These are phyloP conservation scores for Psophia crepitans DNA, from an alignment of 2,113 vertebrate genomes.

Conservation along the genomic window DNA sequence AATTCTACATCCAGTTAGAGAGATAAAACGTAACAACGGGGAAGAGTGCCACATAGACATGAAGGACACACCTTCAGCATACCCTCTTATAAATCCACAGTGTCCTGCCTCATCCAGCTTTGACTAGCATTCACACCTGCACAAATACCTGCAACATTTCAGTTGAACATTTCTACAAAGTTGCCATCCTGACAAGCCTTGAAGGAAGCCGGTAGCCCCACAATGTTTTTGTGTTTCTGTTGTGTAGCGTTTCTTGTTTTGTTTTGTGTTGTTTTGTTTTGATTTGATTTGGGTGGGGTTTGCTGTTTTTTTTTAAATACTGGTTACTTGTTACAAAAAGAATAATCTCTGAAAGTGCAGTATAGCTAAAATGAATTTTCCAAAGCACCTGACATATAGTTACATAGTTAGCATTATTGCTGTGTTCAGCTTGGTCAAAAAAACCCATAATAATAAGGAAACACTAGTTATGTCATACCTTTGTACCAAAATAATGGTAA, in stretches of 20 bases:
- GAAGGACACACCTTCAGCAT: not conserved
- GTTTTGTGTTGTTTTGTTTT: not conserved
- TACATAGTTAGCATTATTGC: not conserved
- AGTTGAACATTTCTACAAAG: not conserved
- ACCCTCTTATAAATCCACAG: accelerated
- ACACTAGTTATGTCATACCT: not conserved
- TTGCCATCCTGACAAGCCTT: not conserved
- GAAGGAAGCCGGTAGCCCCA: not conserved
- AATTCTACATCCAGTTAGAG: not conserved
- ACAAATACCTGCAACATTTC: not conserved
- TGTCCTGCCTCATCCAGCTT: not conserved
- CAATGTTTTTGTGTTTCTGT: not conserved
- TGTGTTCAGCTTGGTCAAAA: not conserved
- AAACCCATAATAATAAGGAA: not conserved
- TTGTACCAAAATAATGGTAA: not conserved
- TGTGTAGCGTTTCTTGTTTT: not conserved
- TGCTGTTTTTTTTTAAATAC: not conserved
- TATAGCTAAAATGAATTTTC: not conserved
- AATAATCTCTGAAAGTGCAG: not conserved
- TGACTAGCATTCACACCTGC: not conserved
- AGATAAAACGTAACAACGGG: not conserved
- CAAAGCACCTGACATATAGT: not conserved
- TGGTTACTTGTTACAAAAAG: not conserved
- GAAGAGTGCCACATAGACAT: not conserved
- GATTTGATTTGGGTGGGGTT: too few species aligned